Percentiles rank a stretch among this genome's conserved stretches.
phyloP scores from a whole-genome alignment of 2,113 vertebrate genomes.

The Syngnathoides biaculeatus region DNA sequence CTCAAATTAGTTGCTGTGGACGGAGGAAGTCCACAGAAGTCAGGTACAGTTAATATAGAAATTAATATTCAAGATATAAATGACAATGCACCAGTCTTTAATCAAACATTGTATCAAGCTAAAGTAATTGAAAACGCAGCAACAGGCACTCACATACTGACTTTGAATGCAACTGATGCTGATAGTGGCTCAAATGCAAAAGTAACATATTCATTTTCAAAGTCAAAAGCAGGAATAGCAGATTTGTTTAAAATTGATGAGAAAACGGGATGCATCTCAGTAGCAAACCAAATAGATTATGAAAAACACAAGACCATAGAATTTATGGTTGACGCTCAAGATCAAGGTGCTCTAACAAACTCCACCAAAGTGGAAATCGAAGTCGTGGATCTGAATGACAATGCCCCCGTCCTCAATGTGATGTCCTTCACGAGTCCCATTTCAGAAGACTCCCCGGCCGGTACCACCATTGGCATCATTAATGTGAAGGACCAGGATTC shows the following conservation, averaged over 20 bases:
- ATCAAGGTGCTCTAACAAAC: conserved; percentile 33
- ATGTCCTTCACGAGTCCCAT: conserved; percentile 52
- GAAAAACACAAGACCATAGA: conserved; percentile 56
- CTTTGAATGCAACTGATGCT: conserved; percentile 53
- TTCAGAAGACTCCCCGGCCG: conserved; percentile 34
- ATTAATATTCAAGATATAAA: conserved; percentile 45
- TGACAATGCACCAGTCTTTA: conserved; percentile 44
- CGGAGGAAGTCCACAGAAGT: conserved; percentile 54
- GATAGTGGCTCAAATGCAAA: conserved; percentile 54
- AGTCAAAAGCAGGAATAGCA: conserved; percentile 9
- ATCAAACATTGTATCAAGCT: conserved; percentile 43
- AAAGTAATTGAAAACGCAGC: conserved; percentile 16
- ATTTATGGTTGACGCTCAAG: conserved; percentile 51
- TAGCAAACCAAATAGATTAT: conserved; percentile 51
- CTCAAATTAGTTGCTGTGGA: conserved; percentile 56
- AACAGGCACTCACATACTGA: conserved; percentile 1
- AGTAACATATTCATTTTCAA: conserved; percentile 58
- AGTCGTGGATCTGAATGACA: conserved; percentile 59
- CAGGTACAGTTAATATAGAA: conserved; percentile 57
- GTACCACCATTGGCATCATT: conserved; percentile 48
- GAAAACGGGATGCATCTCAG: conserved; percentile 19
- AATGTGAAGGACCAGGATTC: conserved; percentile 58
- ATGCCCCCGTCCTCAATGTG: conserved; percentile 34
- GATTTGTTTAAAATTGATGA: conserved; percentile 46
- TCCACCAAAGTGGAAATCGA: conserved; percentile 55